phyloP scores from a whole-genome alignment of 2,888 invertebrate species.

The Chelonus formosanus region DNA sequence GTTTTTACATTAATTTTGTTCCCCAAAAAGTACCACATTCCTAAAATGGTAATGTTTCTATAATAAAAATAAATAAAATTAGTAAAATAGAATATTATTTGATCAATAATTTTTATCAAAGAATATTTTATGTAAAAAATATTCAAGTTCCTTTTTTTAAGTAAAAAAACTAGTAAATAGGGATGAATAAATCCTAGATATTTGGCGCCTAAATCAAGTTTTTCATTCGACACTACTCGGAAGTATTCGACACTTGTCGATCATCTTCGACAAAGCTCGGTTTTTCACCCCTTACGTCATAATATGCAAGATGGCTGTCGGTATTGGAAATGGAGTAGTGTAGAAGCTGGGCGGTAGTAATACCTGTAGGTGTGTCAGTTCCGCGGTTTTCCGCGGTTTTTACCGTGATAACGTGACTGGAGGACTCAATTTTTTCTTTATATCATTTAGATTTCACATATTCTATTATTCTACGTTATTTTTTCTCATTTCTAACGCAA shows the following conservation, averaged over 20 bases:
- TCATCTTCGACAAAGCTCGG: conserved; percentile 37
- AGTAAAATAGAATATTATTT: too few relatives aligned
- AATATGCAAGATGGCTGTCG: conserved; percentile 79
- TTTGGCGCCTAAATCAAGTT: too few relatives aligned
- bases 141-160: too few relatives aligned
- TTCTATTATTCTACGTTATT: conserved; percentile 1
- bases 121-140: too few relatives aligned
- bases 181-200: too few relatives aligned
- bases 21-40: too few relatives aligned
- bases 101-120: too few relatives aligned
- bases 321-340: conserved; percentile 73
- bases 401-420: conserved; percentile 18
- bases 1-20: too few relatives aligned
- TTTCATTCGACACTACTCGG: not conserved
- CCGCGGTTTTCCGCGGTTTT: conserved; percentile 35
- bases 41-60: too few relatives aligned
- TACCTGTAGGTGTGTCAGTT: conserved; percentile 79
- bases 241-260: conserved; percentile 20
- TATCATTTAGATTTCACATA: conserved; percentile 5
- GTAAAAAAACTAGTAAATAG: too few relatives aligned
- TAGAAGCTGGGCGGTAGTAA: conserved; percentile 75
- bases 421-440: conserved; percentile 15
- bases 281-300: conserved; percentile 69
- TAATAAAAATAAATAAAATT: too few relatives aligned
- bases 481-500: not conserved